Conservation (phyloP, 2,797 vertebrate genomes). For the Fistularia commersonii region DNA sequence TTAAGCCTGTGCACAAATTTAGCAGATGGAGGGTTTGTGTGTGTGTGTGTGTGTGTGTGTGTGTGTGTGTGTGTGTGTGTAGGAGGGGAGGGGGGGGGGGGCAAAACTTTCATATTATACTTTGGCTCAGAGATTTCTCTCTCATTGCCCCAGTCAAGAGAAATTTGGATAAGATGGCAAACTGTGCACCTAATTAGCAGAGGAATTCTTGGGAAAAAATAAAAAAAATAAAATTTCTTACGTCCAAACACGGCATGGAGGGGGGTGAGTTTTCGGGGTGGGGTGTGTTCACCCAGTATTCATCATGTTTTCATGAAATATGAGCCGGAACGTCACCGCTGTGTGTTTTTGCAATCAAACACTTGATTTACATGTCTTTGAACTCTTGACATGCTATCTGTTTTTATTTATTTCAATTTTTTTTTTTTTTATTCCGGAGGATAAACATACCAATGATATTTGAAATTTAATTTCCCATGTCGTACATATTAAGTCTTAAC, state of each 20-base stretch:
- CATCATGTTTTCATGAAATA: constrained; percentile 2
- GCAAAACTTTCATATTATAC: constrained; percentile 56
- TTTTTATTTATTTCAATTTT: no score
- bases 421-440: no score
- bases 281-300: constrained; percentile 20
- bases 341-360: no score
- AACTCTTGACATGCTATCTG: background rate
- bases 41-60: no score
- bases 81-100: constrained; percentile 19
- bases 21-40: constrained; percentile 62
- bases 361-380: no score
- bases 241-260: constrained; percentile 23
- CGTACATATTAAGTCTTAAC: no score
- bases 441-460: no score
- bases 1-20: constrained; percentile 60
- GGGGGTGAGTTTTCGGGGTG: background rate
- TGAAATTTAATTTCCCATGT: no score
- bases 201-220: constrained; percentile 37
- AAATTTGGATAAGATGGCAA: constrained; percentile 57
- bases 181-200: constrained; percentile 57
- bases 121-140: constrained; percentile 62
- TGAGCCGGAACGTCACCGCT: background rate
- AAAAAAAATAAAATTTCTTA: constrained; percentile 37
- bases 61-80: no score
- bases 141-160: constrained; percentile 54